A percentile compares a stretch with the other conserved stretches of the same genome.
These are phyloP conservation scores for Periophthalmus magnuspinnatus DNA, from an alignment of 2,797 vertebrate species.

Conservation along the genomic window DNA sequence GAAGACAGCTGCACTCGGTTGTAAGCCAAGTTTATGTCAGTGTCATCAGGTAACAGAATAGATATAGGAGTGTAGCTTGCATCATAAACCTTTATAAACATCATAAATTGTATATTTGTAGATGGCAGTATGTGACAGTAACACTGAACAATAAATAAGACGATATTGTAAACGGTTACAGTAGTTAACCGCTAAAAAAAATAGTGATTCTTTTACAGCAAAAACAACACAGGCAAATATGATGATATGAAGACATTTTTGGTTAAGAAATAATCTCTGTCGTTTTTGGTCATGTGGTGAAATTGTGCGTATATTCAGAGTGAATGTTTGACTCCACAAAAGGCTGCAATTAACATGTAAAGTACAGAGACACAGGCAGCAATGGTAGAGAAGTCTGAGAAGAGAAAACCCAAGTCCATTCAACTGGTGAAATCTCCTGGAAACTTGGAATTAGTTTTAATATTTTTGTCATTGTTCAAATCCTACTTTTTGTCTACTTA, in stretches of 20 bases:
- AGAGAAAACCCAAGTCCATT: background rate
- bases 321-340: constrained; percentile 30
- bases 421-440: background rate
- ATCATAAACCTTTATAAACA: constrained; percentile 9
- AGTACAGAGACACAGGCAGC: background rate
- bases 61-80: background rate
- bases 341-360: constrained; percentile 1
- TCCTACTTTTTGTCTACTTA: background rate
- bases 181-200: constrained; percentile 43
- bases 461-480: background rate
- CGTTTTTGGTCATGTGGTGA: constrained; percentile 45
- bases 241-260: constrained; percentile 9
- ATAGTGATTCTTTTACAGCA: constrained; percentile 26
- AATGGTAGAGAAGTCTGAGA: constrained; percentile 8
- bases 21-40: background rate
- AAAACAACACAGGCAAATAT: constrained; percentile 19
- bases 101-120: constrained; percentile 3
- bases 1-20: background rate
- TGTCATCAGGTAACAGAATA: background rate
- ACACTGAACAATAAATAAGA: constrained; percentile 64
- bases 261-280: constrained; percentile 14
- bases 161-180: constrained; percentile 27
- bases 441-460: background rate
- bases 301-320: constrained; percentile 56
- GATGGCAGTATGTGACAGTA: constrained; percentile 20